A percentile compares a stretch with the other conserved stretches of the same genome.
These are phyloP conservation scores for Elaphurus davidianus DNA, from an alignment of 2,113 vertebrate genomes.

Conservation along the genomic window DNA sequence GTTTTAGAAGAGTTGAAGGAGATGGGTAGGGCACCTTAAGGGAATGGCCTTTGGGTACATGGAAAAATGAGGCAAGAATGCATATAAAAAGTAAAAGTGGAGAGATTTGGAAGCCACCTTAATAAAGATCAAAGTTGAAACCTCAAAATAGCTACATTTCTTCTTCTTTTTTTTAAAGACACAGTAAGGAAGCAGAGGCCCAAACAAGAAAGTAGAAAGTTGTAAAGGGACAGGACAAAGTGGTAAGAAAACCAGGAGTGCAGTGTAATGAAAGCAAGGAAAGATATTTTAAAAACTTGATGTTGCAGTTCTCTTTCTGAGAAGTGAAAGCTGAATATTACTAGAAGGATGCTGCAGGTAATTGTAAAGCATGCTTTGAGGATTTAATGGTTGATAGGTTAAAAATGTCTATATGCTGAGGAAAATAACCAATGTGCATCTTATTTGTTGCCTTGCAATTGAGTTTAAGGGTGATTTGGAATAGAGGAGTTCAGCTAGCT, in stretches of 20 bases:
- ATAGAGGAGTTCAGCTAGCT: neutral
- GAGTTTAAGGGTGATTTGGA: neutral
- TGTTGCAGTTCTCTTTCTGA: neutral
- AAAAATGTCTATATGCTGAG: neutral
- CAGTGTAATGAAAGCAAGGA: neutral
- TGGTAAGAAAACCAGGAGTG: neutral
- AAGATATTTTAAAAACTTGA: neutral
- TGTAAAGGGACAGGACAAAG: neutral
- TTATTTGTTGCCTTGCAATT: conserved; percentile 13
- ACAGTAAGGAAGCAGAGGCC: neutral
- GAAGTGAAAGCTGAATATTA: conserved; percentile 11
- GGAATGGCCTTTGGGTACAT: neutral
- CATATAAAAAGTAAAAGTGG: neutral
- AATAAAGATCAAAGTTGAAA: conserved; percentile 26
- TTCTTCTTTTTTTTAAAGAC: neutral
- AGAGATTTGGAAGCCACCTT: neutral
- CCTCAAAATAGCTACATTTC: neutral
- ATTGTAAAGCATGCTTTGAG: conserved; percentile 9
- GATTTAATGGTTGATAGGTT: conserved; percentile 3
- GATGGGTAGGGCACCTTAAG: neutral
- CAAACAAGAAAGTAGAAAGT: neutral
- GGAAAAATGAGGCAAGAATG: neutral
- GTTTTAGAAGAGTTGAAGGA: neutral
- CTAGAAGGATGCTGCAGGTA: neutral
- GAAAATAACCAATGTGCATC: neutral